These are phyloP conservation scores for Poeciliopsis prolifica DNA, from an alignment of 2,113 vertebrate genomes.

Conservation along the genomic window DNA sequence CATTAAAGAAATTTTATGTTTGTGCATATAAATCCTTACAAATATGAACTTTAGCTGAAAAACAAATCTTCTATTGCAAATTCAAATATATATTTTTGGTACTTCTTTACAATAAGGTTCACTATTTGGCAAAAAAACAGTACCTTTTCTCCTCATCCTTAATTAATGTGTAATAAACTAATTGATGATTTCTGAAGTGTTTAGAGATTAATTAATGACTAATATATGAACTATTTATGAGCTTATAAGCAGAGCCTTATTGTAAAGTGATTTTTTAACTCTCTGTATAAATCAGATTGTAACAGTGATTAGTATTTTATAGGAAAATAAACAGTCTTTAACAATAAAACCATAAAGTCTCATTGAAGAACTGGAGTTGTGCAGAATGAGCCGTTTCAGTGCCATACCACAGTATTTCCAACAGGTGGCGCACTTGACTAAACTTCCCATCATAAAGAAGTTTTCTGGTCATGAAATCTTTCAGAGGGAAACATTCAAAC, in stretches of 20 bases:
- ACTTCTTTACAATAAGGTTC: too few relatives aligned
- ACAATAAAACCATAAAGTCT: constrained; percentile 84
- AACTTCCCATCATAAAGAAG: neutral
- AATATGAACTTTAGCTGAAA: constrained; percentile 61
- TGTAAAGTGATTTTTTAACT: too few relatives aligned
- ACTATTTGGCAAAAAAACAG: too few relatives aligned
- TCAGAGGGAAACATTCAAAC: neutral
- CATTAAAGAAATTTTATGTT: constrained; percentile 59
- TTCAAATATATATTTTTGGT: too few relatives aligned
- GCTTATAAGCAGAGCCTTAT: too few relatives aligned
- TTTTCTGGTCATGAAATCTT: neutral
- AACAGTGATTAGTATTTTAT: too few relatives aligned
- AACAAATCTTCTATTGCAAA: too few relatives aligned
- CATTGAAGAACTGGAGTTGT: constrained; percentile 27
- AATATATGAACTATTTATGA: too few relatives aligned
- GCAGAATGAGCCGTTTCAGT: neutral
- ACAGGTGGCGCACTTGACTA: constrained; percentile 28
- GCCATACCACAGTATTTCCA: constrained; percentile 11
- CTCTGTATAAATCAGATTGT: constrained; percentile 6
- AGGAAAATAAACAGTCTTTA: constrained; percentile 77
- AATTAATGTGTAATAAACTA: too few relatives aligned
- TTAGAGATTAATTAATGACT: too few relatives aligned
- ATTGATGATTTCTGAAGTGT: too few relatives aligned
- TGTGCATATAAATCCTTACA: constrained; percentile 50
- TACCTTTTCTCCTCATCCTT: too few relatives aligned